These are phyloP conservation scores for Zelleria hepariella DNA, from an alignment of 2,888 invertebrate species.

Conservation along the genomic window DNA sequence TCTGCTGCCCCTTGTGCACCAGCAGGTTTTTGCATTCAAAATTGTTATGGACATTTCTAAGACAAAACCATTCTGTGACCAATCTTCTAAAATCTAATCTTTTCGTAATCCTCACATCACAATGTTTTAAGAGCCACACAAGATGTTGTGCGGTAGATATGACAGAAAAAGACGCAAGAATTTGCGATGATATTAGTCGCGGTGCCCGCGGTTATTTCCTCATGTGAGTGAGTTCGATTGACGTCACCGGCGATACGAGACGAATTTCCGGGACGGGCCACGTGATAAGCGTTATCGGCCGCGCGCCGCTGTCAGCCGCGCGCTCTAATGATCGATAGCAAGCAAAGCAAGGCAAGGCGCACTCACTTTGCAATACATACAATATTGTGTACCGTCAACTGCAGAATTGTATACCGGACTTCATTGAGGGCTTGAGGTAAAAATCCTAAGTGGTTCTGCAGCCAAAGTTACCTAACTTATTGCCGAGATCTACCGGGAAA, in stretches of 20 bases:
- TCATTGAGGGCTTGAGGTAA: no score
- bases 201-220: constrained; percentile 2
- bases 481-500: no score
- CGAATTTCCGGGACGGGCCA: constrained; percentile 50
- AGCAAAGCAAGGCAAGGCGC: no score
- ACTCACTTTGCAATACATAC: not conserved
- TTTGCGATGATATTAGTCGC: constrained; percentile 1
- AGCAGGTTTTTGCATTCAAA: no score
- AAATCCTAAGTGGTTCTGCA: no score
- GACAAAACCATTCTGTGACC: no score
- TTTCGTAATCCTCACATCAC: not conserved
- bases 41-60: no score
- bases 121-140: not conserved
- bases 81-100: no score
- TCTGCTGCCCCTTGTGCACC: no score
- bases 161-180: not conserved
- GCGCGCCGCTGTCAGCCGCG: not conserved
- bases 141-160: not conserved
- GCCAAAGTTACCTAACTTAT: no score
- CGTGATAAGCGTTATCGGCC: constrained; percentile 49
- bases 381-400: not conserved
- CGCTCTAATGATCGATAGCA: not conserved
- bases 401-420: no score
- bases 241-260: constrained; percentile 4
- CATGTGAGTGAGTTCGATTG: constrained; percentile 4